A percentile compares a stretch with the other conserved stretches of the same genome.
These are phyloP conservation scores for Hippocampus guttulatus DNA, from an alignment of 2,113 vertebrate genomes.

Conservation along the genomic window DNA sequence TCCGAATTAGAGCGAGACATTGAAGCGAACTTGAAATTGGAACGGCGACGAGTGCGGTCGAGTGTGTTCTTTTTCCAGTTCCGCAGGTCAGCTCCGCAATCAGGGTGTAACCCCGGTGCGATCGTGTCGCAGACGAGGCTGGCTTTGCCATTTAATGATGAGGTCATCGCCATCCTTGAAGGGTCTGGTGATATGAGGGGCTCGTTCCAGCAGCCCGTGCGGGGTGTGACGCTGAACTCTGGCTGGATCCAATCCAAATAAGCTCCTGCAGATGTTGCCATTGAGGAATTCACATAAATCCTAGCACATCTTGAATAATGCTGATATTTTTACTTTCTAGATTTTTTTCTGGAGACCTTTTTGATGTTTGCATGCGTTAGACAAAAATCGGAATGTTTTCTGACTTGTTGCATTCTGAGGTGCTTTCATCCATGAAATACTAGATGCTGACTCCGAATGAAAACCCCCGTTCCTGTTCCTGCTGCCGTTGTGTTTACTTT, in stretches of 20 bases:
- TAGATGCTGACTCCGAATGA: background rate
- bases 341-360: background rate
- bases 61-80: background rate
- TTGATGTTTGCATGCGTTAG: slow-evolving; percentile 4
- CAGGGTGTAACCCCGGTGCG: background rate
- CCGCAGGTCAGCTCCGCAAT: background rate
- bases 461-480: background rate
- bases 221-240: slow-evolving; percentile 29
- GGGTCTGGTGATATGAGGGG: slow-evolving; percentile 1
- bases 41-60: slow-evolving; percentile 7
- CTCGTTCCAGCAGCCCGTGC: slow-evolving; percentile 26
- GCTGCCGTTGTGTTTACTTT: slow-evolving; percentile 13
- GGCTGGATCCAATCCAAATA: background rate
- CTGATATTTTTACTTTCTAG: background rate
- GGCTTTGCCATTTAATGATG: slow-evolving; percentile 26
- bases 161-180: slow-evolving; percentile 30
- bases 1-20: slow-evolving; percentile 11
- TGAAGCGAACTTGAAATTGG: background rate
- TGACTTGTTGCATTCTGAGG: background rate
- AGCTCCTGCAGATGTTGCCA: slow-evolving; percentile 13
- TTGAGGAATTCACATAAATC: background rate
- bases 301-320: background rate
- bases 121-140: slow-evolving; percentile 14
- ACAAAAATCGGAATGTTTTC: background rate
- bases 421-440: background rate